phyloP scores from a whole-genome alignment of 2,113 vertebrate genomes.

The Anoura caudifer region DNA sequence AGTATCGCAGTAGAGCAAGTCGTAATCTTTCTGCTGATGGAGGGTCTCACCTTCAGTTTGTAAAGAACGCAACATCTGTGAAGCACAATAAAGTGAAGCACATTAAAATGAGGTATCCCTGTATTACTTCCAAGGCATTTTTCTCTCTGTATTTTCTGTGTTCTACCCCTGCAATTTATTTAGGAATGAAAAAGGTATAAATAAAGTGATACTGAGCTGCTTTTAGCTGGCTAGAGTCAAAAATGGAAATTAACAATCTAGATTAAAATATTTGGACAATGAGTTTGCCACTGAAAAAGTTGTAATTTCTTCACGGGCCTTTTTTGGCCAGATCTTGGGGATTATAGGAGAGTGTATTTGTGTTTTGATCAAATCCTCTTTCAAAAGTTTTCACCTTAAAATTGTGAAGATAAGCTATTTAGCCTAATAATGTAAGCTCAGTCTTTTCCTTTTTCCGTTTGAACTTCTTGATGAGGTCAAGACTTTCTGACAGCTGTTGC shows the following conservation, averaged over 20 bases:
- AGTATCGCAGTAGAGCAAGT: background rate
- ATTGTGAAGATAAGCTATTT: constrained; percentile 4
- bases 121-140: background rate
- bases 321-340: background rate
- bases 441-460: constrained; percentile 13
- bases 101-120: background rate
- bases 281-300: background rate
- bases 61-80: background rate
- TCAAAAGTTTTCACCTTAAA: constrained; percentile 22
- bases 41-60: background rate
- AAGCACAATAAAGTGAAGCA: background rate
- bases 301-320: background rate
- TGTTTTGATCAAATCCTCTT: constrained; percentile 39
- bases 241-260: constrained; percentile 8
- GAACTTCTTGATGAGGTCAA: constrained; percentile 20
- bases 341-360: background rate
- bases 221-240: constrained; percentile 19
- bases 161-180: background rate
- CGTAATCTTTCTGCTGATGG: background rate
- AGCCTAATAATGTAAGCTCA: background rate
- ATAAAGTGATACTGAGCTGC: background rate
- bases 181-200: constrained; percentile 19
- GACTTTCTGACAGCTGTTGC: background rate
- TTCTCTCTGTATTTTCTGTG: constrained; percentile 23
- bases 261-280: constrained; percentile 26